Percentiles rank a stretch among this genome's conserved stretches.
Evolutionary conservation across 2,113 vertebrate species (phyloP).

Genomic region (Phodopus roborovskii): DNA sequence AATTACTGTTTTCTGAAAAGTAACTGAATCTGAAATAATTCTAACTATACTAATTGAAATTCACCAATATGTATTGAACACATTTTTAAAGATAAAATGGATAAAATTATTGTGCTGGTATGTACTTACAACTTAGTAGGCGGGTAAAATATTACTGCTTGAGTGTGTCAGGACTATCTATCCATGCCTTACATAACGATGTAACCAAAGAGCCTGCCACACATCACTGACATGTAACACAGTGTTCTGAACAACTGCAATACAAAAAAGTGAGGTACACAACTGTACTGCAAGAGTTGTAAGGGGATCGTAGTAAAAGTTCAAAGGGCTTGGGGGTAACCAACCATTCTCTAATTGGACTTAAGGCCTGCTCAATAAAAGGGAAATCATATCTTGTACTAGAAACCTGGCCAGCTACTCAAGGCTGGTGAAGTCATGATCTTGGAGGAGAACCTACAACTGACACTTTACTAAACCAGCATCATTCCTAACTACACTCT

Average conservation of each 20-base stretch:
- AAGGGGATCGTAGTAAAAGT: not conserved
- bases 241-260: not conserved
- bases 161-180: not conserved
- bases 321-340: not conserved
- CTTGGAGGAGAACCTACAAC: not conserved
- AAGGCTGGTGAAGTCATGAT: not conserved
- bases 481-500: not conserved
- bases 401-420: not conserved
- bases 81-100: conserved; percentile 19
- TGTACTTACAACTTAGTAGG: not conserved
- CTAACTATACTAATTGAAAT: not conserved
- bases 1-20: not conserved
- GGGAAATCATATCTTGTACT: not conserved
- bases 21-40: not conserved
- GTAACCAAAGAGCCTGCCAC: not conserved
- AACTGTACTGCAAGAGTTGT: not conserved
- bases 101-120: not conserved
- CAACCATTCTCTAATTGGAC: not conserved
- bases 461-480: not conserved
- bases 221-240: not conserved
- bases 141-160: not conserved
- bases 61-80: not conserved
- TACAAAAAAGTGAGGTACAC: not conserved
- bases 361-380: not conserved
- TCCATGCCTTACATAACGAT: not conserved